Base-by-base conservation (phyloP, 2,888 invertebrate species). In the Acanthosepion esculentum region DNA sequence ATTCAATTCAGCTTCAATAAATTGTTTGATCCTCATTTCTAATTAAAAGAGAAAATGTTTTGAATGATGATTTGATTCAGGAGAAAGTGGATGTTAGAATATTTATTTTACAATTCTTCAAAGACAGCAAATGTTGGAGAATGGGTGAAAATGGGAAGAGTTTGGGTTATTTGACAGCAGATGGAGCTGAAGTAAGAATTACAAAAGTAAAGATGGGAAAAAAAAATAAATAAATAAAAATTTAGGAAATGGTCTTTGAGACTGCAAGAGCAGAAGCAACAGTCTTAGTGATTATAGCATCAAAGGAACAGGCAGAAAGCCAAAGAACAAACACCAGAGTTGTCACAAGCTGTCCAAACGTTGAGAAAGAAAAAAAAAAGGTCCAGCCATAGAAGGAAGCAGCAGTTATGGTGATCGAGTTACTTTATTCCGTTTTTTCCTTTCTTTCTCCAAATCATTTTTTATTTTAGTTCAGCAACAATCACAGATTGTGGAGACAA, bases 31-130 rank as follows among this genome's bases (percentile, higher is more conserved):
- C 33, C n/a, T 3, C n/a, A 78, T 78, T 78, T 12, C 78, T 78
- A 78, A 78, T n/a, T 12, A 78, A 78, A 29, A 78, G 10, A 78
- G n/a, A 78, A 78, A 4, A 78, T 33, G 26, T 59, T 59, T 59
- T 59, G 26, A 20, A 59, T n/a, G n/a, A 78, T n/a, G 59, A 59
- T 78, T 78, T 78, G n/a, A 78, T n/a, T 78, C 20, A n/a, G 15
- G n/a, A 78, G n/a, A 78, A 78, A 78, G 18, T 78, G n/a, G n/a
- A 78, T 33, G n/a, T 78, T 78, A 33, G 78, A 78, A n/a, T n/a
- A 78, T 78, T 78, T 78, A 78, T 78, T 78, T 78, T 78, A 78
- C 78, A 78, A n/a, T n/a, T n/a, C 78, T 78, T n/a, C n/a, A n/a
- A 78, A 78, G 78, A 78, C 33, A 78, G 10, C 78, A n/a, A 5